Conservation (phyloP, 2,888 invertebrate species). For the Nomada hirtipes region DNA sequence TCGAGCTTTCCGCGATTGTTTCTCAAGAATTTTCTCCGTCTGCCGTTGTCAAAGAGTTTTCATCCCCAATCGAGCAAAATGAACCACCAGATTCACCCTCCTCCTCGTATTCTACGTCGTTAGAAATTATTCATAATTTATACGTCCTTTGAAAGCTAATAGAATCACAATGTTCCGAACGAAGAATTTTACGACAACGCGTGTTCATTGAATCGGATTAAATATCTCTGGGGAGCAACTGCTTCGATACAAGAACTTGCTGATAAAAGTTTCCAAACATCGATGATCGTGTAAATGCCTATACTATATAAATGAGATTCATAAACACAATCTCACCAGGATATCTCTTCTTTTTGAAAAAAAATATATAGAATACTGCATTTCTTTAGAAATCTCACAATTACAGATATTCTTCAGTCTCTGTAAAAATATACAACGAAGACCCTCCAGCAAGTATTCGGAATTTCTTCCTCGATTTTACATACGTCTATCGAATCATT, state of each 20-base stretch:
- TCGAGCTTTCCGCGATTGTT: slow-evolving; percentile 3
- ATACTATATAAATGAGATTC: neutral
- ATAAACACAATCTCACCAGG: neutral
- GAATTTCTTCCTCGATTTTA: too few species aligned
- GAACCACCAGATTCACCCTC: neutral
- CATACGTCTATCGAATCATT: too few species aligned
- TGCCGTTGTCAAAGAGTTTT: neutral
- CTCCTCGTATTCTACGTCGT: neutral
- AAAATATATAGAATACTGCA: too few species aligned
- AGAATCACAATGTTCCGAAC: neutral
- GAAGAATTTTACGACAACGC: neutral
- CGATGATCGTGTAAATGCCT: too few species aligned
- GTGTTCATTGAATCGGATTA: neutral
- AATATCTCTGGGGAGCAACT: neutral
- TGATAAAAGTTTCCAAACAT: neutral
- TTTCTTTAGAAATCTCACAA: too few species aligned
- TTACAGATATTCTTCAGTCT: too few species aligned
- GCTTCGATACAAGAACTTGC: neutral
- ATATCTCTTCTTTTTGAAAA: too few species aligned
- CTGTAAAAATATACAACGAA: too few species aligned
- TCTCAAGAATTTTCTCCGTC: neutral
- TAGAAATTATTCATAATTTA: neutral
- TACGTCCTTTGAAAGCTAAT: too few species aligned
- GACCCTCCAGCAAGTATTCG: too few species aligned
- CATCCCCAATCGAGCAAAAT: neutral